A percentile compares a stretch with the other conserved stretches of the same genome.
Conservation (phyloP, 2,888 invertebrate species). For the Deroplatys truncata region DNA sequence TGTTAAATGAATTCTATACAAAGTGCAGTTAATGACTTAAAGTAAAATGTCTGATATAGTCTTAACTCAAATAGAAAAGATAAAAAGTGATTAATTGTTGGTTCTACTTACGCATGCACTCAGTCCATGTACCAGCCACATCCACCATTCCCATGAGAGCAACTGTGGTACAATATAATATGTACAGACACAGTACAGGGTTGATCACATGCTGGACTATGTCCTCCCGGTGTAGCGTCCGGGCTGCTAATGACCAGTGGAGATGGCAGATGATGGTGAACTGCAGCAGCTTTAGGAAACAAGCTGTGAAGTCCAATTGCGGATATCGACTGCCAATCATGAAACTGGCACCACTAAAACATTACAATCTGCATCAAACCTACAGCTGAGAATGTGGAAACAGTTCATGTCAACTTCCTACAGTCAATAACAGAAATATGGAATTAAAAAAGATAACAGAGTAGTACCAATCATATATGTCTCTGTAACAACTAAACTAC, state of each 20-base stretch:
- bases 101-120: conserved; percentile 47
- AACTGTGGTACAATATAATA: conserved; percentile 47
- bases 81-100: too few relatives aligned
- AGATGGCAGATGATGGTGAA: conserved; percentile 50
- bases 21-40: too few relatives aligned
- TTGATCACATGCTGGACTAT: conserved; percentile 44
- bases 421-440: too few relatives aligned
- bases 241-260: conserved; percentile 49
- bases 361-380: neutral
- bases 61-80: too few relatives aligned
- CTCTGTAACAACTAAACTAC: too few relatives aligned
- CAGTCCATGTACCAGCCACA: conserved; percentile 46
- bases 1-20: too few relatives aligned
- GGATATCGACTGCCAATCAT: conserved; percentile 43
- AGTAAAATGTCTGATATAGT: too few relatives aligned
- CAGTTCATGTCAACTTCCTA: neutral
- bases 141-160: conserved; percentile 47
- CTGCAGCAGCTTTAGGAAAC: conserved; percentile 48
- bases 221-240: conserved; percentile 46
- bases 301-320: conserved; percentile 48
- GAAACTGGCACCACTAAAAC: conserved; percentile 46
- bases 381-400: neutral
- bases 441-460: too few relatives aligned
- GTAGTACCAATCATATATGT: too few relatives aligned
- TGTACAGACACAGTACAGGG: conserved; percentile 45